Base-by-base conservation (phyloP, 2,888 invertebrate species). In the Empis livida region DNA sequence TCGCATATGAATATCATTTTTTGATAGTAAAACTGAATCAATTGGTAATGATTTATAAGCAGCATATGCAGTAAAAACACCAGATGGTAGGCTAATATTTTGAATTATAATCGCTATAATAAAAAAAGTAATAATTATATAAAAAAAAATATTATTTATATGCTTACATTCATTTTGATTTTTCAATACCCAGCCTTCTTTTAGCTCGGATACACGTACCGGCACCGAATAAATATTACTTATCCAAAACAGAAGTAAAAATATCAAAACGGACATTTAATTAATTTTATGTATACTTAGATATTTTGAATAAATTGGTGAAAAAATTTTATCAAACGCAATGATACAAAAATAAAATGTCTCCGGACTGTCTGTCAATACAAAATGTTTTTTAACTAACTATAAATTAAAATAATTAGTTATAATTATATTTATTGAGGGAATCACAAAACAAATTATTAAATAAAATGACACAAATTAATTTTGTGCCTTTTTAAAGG, bases 1-100 rank as follows among this genome's bases (percentile, higher is more conserved):
- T 58, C 86, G 74, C 47, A 85, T 80, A 17, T 74, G 67, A 0
- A 83, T 72, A 68, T 95, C 94, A 63, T 93, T 92, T 58, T 76
- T 79, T 10, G 78, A 75, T 45, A 70, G 69, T 54, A 89, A 52
- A 8, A 69, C 47, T 44, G 61, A 61, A 9, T 49, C 51, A 0
- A 50, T 50, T 17, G 56, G 53, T 1, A 59, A 51, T n/a, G 48
- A 31, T 14, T 27, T 14, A 32, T 50, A 44, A n/a, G 9, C 9
- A 13, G 41, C 13, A 10, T 53, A 40, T 2, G 59, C 65, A 11
- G 59, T 61, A 39, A 61, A 69, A 3, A 69, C 62, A 0, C 69
- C 67, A 1, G 62, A 61, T 3, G 69, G 69, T 8, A 65, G 47
- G 17, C 54, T 55, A 0, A 59, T 30, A 10, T 61, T 57, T 0